Evolutionary conservation across 2,113 vertebrate genomes (phyloP), one percentile per base, ranked within the genome.

Genomic region (Morone chrysops): DNA sequence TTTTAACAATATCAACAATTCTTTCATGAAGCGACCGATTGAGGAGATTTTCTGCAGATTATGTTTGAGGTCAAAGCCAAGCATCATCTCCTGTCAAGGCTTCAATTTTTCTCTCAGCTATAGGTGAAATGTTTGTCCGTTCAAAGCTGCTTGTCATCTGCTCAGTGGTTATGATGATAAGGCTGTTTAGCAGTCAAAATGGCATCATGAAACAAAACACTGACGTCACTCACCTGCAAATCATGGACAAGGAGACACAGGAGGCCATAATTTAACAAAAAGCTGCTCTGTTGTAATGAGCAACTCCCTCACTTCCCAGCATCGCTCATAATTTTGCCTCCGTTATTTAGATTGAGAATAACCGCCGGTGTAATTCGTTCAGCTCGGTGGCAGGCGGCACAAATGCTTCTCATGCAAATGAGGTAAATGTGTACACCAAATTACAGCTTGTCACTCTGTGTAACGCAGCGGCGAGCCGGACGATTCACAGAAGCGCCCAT

Each of bases 321-420:
- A 92, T 41, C 22, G 8, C 60, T 77, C 78, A 38, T 60, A 61
- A 87, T 60, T 82, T 0, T 0, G 70, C 22, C 78, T 72, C 72
- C 70, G 59, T 75, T 93, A 84, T 92, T 92, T 88, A 91, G 73
- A 87, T 43, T 77, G 79, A 65, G 82, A 79, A 50, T 31, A 90
- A 92, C 86, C 81, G 62, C 73, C 31, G 48, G 25, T 0, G 14
- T 79, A 87, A 90, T 88, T 78, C 51, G 51, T 78, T 77, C 72
- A 54, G 4, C 69, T 86, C 61, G 56, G 87, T 54, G 85, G 83
- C 88, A 4, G 84, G 71, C 86, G 40, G 85, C 72, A 2, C 73
- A 74, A 84, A 81, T 54, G 81, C 86, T 81, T 84, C 87, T 82
- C 88, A 91, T 92, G 92, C 89, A 93, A 94, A 94, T 90, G 89